These are phyloP conservation scores for Caenorhabditis latens DNA, from an alignment of 1,140 invertebrate genomes.

Conservation along the genomic window DNA sequence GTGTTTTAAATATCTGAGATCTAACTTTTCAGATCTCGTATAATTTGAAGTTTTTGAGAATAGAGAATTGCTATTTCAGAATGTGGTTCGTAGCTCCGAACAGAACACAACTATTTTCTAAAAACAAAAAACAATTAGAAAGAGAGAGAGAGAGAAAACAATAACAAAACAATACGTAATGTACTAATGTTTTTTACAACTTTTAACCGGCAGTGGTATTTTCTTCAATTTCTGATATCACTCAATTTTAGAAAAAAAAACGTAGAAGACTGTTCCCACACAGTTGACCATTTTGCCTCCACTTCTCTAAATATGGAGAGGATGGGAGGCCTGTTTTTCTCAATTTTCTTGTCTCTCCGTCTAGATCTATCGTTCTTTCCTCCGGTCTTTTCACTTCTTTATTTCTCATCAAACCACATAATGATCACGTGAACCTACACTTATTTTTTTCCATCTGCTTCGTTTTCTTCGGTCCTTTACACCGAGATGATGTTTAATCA, in stretches of 20 bases:
- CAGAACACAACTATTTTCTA: no score
- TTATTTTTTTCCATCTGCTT: slow-evolving; percentile 46
- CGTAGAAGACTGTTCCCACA: neutral
- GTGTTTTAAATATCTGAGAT: neutral
- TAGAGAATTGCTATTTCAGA: no score
- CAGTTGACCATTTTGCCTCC: slow-evolving; percentile 21
- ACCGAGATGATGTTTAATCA: slow-evolving; percentile 44
- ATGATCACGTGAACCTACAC: slow-evolving; percentile 48
- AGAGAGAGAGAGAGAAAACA: neutral
- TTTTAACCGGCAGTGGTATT: neutral
- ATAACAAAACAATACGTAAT: slow-evolving; percentile 27
- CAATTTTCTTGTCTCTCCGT: neutral
- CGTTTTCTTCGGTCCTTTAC: slow-evolving; percentile 17
- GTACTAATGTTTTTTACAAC: neutral
- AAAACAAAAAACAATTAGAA: no score
- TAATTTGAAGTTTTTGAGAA: neutral
- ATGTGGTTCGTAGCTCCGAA: no score
- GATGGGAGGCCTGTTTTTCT: slow-evolving; percentile 25
- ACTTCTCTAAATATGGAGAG: slow-evolving; percentile 1
- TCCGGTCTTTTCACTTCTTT: neutral
- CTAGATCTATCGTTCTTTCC: neutral
- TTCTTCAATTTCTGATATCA: slow-evolving; percentile 5
- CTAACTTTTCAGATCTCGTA: neutral
- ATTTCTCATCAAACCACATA: slow-evolving; percentile 37
- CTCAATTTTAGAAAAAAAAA: neutral